Evolutionary conservation across 2,888 invertebrate species (phyloP).

Genomic region (Xestia xanthographa): DNA sequence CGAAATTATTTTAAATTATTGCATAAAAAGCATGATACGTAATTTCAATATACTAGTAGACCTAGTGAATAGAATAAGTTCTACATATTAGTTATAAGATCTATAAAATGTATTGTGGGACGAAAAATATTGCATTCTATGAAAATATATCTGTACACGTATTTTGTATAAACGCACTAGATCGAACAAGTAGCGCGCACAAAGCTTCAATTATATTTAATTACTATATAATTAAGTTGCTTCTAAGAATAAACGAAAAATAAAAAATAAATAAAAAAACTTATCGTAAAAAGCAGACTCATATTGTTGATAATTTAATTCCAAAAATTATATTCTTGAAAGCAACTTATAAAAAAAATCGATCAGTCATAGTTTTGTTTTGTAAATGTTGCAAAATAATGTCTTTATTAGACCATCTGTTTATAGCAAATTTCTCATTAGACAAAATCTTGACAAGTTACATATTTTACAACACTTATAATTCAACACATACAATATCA

Average conservation of each 20-base stretch:
- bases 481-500: conserved; percentile 22
- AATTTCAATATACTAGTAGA: conserved; percentile 21
- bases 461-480: conserved; percentile 11
- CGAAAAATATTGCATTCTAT: conserved; percentile 79
- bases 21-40: conserved; percentile 49
- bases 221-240: conserved; percentile 12
- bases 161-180: conserved; percentile 36
- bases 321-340: neutral
- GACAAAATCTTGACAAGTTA: neutral
- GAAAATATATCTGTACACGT: conserved; percentile 67
- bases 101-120: neutral
- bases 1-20: conserved; percentile 31
- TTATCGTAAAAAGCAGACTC: neutral
- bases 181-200: conserved; percentile 55
- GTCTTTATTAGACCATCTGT: neutral
- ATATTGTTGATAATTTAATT: neutral
- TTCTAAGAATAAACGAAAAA: conserved; percentile 5
- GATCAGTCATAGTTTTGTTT: conserved; percentile 20
- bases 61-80: conserved; percentile 19
- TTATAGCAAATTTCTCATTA: neutral
- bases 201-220: conserved; percentile 38
- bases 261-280: neutral
- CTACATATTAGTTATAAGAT: neutral
- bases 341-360: conserved; percentile 18
- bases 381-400: conserved; percentile 26